Percentiles rank a stretch among this genome's conserved stretches.
phyloP scores from a whole-genome alignment of 2,888 invertebrate species.

The Melinopterus prodromus region DNA sequence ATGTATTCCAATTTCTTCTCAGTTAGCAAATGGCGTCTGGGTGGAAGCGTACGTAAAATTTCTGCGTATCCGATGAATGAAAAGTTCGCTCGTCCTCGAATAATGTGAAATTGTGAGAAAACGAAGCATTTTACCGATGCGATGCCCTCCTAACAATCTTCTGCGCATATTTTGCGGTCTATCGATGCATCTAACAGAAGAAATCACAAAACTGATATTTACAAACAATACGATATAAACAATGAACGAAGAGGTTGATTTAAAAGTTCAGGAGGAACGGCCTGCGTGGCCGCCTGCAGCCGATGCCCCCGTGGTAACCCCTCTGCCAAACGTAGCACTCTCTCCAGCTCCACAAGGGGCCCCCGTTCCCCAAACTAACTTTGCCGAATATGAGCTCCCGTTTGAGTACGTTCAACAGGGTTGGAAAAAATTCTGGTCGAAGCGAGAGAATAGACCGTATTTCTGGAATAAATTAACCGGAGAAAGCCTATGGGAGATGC shows the following conservation, averaged over 20 bases:
- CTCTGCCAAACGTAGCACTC: constrained; percentile 59
- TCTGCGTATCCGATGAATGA: constrained; percentile 59
- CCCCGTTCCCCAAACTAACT: constrained; percentile 63
- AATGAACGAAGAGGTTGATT: constrained; percentile 60
- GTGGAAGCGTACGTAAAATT: constrained; percentile 59
- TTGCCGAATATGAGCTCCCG: constrained; percentile 64
- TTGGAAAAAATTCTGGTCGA: constrained; percentile 97
- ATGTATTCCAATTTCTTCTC: constrained; percentile 54
- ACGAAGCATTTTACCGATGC: constrained; percentile 31
- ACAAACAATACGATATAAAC: constrained; percentile 45
- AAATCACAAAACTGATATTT: constrained; percentile 38
- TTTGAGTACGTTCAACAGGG: constrained; percentile 83
- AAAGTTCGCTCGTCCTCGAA: constrained; percentile 49
- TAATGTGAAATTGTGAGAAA: constrained; percentile 37
- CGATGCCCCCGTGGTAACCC: constrained; percentile 52
- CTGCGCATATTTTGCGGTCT: constrained; percentile 29
- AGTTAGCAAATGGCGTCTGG: constrained; percentile 62
- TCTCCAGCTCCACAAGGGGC: constrained; percentile 69
- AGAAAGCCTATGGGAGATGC: constrained; percentile 97
- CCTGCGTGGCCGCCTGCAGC: constrained; percentile 57
- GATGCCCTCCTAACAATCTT: constrained; percentile 22
- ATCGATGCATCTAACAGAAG: constrained; percentile 35
- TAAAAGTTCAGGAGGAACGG: constrained; percentile 54
- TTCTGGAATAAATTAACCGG: constrained; percentile 97
- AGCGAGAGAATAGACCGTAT: constrained; percentile 92